Percentiles rank a stretch among this genome's conserved stretches.
These are phyloP conservation scores for Papilio polyxenes DNA, from an alignment of 1,140 invertebrate species.

Conservation along the genomic window DNA sequence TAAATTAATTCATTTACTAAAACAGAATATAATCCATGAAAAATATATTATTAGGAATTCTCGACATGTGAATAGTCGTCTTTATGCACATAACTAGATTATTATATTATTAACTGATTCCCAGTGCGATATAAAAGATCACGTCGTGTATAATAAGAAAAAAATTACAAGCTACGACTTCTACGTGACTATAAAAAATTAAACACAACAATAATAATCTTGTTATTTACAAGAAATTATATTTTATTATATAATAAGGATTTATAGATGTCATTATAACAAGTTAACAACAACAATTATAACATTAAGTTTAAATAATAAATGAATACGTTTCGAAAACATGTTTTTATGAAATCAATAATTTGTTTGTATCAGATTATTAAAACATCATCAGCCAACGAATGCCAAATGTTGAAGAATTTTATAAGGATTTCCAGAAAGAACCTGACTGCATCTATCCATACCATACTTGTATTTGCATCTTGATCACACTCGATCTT, in stretches of 20 bases:
- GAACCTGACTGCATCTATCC: neutral
- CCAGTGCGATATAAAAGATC: conserved; percentile 1
- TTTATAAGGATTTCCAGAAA: neutral
- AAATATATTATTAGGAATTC: neutral
- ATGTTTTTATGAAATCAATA: neutral
- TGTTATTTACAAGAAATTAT: no score
- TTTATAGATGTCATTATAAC: no score
- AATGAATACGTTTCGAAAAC: no score
- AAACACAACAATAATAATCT: neutral
- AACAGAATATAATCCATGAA: no score
- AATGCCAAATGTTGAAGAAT: neutral
- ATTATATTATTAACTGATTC: conserved; percentile 19
- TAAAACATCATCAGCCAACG: neutral
- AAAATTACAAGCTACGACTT: neutral
- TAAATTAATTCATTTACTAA: no score
- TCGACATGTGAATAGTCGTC: neutral
- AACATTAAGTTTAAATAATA: no score
- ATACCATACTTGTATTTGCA: neutral
- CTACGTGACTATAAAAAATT: neutral
- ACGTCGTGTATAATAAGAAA: neutral
- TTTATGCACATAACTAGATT: conserved; percentile 10
- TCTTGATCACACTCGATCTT: no score
- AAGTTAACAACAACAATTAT: no score
- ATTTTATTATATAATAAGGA: no score
- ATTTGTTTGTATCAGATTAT: neutral